These are phyloP conservation scores for Heliconius melpomene DNA, from an alignment of 1,140 invertebrate species.

Conservation along the genomic window DNA sequence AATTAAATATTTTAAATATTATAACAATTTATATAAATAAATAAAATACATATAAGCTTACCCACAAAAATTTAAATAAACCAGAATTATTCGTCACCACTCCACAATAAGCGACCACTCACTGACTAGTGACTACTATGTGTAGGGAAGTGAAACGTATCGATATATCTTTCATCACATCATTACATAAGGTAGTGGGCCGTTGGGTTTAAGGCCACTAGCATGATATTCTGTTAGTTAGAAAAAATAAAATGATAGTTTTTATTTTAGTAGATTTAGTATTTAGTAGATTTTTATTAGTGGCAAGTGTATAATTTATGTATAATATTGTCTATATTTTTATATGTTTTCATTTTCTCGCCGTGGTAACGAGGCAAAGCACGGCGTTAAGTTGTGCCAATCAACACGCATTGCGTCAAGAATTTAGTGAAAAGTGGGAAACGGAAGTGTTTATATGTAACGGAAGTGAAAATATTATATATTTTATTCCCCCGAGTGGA, in stretches of 20 bases:
- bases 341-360: neutral
- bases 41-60: neutral
- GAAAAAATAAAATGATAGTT: neutral
- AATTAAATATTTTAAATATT: neutral
- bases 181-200: conserved; percentile 1
- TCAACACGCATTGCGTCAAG: neutral
- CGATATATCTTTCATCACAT: conserved; percentile 12
- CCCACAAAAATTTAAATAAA: neutral
- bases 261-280: no score
- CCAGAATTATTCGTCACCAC: conserved; percentile 1
- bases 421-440: neutral
- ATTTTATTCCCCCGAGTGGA: neutral
- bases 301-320: no score
- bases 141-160: conserved; percentile 26
- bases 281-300: no score
- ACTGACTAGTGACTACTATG: neutral
- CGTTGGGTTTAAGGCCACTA: neutral
- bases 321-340: neutral
- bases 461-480: no score
- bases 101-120: neutral
- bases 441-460: no score
- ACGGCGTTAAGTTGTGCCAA: neutral
- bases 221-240: neutral
- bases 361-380: neutral
- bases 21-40: neutral